These are phyloP conservation scores for Dermochelys coriacea DNA, from an alignment of 2,797 vertebrate genomes.

Conservation along the genomic window DNA sequence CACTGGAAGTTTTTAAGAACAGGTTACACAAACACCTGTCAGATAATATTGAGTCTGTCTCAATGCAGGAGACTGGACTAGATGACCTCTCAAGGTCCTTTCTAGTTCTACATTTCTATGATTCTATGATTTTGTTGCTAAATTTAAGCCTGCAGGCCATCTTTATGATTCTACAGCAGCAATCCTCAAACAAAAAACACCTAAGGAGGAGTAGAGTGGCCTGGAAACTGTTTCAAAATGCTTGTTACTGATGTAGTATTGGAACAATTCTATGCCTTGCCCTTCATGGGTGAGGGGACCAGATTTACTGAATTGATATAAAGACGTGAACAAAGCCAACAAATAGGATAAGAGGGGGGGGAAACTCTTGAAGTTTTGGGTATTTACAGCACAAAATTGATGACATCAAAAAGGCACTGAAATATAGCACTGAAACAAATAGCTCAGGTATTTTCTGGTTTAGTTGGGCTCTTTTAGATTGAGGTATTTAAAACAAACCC, in stretches of 20 bases:
- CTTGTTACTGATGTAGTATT: fast-evolving
- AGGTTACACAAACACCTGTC: neutral
- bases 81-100: neutral
- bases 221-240: neutral
- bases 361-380: too few species aligned
- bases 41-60: neutral
- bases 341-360: neutral
- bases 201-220: neutral
- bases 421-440: neutral
- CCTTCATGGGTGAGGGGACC: fast-evolving
- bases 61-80: neutral
- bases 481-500: neutral
- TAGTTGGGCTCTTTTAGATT: neutral
- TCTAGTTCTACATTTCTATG: neutral
- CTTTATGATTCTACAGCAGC: neutral
- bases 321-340: neutral
- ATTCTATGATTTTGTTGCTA: neutral
- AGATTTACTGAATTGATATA: neutral
- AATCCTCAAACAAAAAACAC: neutral
- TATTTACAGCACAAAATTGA: neutral
- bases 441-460: neutral
- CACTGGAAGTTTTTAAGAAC: neutral
- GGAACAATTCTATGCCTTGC: neutral
- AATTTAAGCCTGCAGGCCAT: neutral
- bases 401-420: neutral